Base-by-base conservation (phyloP, 2,888 invertebrate genomes). In the Trileptium ribeirensis region DNA sequence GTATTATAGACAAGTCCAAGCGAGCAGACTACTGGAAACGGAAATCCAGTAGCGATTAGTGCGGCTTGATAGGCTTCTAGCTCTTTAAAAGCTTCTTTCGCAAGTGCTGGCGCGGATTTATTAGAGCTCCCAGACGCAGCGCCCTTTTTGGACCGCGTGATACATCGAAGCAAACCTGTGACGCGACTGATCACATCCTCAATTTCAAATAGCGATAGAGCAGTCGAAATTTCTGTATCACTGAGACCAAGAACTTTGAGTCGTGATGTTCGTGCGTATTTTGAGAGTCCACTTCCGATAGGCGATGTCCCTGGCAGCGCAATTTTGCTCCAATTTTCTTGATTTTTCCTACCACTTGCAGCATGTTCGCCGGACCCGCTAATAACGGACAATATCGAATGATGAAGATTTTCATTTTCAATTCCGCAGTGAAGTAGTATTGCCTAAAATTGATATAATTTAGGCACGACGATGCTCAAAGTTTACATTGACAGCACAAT, bases 381-480 rank as follows among this genome's bases (percentile, higher is more conserved):
- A n/a, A 19, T 40, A 40, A 36, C 67, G 88, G 64, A 80, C 82
- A 51, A 67, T 38, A 31, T 67, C 80, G 81, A 67, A 1, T 29
- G 51, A 15, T 83, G 67, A 80, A 89, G 89, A 78, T 87, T 85
- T 74, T 89, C 92, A 34, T 92, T 91, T 8, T 94, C 93, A 1
- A 97, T 93, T 1, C 94, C 94, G 86, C 93, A 94, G 83, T 94
- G 92, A 80, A 94, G 89, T 19, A 97, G 90, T 81, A 96, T 91
- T 0, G 94, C 93, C 84, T 92, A 24, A 51, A 51, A 51, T 51
- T 24, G n/a, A n/a, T n/a, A n/a, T n/a, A n/a, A n/a, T n/a, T n/a
- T n/a, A n/a, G n/a, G n/a, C n/a, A n/a, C n/a, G n/a, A n/a, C n/a
- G n/a, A n/a, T n/a, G n/a, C n/a, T n/a, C n/a, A n/a, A n/a, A n/a